Evolutionary conservation across 2,113 vertebrate genomes (phyloP), one percentile per base, ranked within the genome.

Genomic region (Dryoscopus gambensis): DNA sequence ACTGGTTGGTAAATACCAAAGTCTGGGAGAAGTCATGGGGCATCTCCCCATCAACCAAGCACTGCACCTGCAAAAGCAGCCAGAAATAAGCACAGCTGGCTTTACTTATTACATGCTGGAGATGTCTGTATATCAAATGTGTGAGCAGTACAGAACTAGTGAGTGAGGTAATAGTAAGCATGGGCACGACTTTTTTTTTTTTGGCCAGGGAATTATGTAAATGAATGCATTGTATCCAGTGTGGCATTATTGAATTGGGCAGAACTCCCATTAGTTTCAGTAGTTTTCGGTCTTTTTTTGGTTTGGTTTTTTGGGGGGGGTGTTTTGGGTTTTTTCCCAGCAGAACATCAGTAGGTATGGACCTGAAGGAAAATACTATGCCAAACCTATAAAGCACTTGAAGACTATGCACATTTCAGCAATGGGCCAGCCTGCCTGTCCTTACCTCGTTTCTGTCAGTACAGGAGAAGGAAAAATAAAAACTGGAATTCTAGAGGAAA

Each of bases 31-130:
- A 97, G 87, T 99, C 98, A 17, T 35, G 64, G 0, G 98, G 98
- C 83, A 99, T 84, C 49, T 97, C 79, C 52, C 97, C 98, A 46
- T 98, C 89, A 15, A 82, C 59, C 52, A 98, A 52, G 87, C 98
- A 98, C 69, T 98, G 97, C 69, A 99, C 98, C 99, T 99, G 95
- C 16, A 13, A 96, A 85, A 92, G 57, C 44, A 95, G 65, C 23
- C 67, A 88, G 63, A 83, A 87, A 83, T 52, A 84, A 86, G 71
- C 44, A 89, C 92, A 25, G 52, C 25, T 77, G 69, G 31, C n/a
- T 49, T 78, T 4, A 53, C 30, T 70, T 46, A 28, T 19, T 9
- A 46, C 57, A 33, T 27, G 8, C 15, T 65, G 60, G 35, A 46
- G 16, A 40, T 18, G 18, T 24, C 47, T 49, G 30, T 47, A 5